These are phyloP conservation scores for Brachionus plicatilis DNA, from an alignment of 1,140 invertebrate species.

Conservation along the genomic window DNA sequence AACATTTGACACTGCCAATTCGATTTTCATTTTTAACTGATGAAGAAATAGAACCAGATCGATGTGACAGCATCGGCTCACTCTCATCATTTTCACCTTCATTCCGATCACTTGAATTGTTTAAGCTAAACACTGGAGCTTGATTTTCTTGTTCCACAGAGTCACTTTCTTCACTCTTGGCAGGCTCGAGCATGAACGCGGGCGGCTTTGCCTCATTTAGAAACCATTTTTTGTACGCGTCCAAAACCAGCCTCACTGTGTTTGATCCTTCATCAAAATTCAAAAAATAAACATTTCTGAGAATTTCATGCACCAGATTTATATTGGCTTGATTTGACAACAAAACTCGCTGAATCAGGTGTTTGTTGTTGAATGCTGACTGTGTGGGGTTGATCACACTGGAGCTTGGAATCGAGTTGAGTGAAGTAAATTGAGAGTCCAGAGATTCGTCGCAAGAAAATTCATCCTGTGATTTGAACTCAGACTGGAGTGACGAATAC, in stretches of 20 bases:
- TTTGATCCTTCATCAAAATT: constrained; percentile 41
- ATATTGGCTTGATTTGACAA: constrained; percentile 83
- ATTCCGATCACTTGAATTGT: constrained; percentile 42
- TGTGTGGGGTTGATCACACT: neutral
- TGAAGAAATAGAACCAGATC: neutral
- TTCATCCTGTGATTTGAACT: neutral
- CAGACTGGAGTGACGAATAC: neutral
- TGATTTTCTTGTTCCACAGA: neutral
- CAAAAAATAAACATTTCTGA: constrained; percentile 64
- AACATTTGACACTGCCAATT: constrained; percentile 79
- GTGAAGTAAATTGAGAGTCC: neutral
- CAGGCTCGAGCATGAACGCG: constrained; percentile 76
- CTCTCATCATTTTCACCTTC: constrained; percentile 47
- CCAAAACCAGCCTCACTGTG: constrained; percentile 25
- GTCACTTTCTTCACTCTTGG: constrained; percentile 25
- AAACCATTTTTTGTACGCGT: constrained; percentile 41
- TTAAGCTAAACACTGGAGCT: neutral
- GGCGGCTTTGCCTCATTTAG: constrained; percentile 62
- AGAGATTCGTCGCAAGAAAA: neutral
- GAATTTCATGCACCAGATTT: constrained; percentile 87
- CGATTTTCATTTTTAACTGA: constrained; percentile 9
- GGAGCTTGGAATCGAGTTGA: neutral
- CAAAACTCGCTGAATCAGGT: constrained; percentile 66
- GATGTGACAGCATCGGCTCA: constrained; percentile 46
- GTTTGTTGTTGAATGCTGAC: neutral